Base-by-base conservation (phyloP, 2,797 vertebrate species). In the Microchirus variegatus region DNA sequence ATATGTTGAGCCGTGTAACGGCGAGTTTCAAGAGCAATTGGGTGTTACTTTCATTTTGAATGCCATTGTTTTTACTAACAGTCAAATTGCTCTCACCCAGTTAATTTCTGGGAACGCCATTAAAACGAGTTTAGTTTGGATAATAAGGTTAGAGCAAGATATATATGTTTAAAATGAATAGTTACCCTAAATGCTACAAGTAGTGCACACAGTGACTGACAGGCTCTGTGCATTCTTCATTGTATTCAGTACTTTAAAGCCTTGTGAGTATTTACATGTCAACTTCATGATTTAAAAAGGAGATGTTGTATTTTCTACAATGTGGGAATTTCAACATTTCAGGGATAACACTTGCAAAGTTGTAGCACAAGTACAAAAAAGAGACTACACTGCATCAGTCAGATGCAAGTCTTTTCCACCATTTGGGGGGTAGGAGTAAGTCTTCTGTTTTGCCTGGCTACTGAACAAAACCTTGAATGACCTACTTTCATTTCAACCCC, bases 401-500 rank as follows among this genome's bases (percentile, higher is more conserved):
- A 76, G 77, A 75, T 0, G 22, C 41, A 58, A 61, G 48, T 67
- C 63, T 72, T 75, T 73, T 75, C 67, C 74, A 76, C 67, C 63
- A 18, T 82, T 75, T 57, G 61, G 40, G 70, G 78, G 67, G 70
- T 69, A 55, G 48, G 66, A 75, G 63, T 81, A 61, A 72, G 75
- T 69, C 70, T 81, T 81, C 80, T 88, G 79, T 85, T 88, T 83
- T 82, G 81, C 86, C 83, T 89, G 86, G 85, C 84, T 72, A 75
- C 82, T 75, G 77, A 88, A 84, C 79, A 87, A 88, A 90, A 89
- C 87, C 86, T 90, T 67, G 31, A 81, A 87, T 90, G 88, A 90
- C 89, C 89, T 90, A 90, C 86, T 91, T 90, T 89, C 78, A 72
- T 81, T 83, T 67, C 73, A 73, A 79, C 68, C 76, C 81, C 67